Evolutionary conservation across 2,797 vertebrate genomes (phyloP), one percentile per base, ranked within the genome.

Genomic region (Phoxinus dragarum): DNA sequence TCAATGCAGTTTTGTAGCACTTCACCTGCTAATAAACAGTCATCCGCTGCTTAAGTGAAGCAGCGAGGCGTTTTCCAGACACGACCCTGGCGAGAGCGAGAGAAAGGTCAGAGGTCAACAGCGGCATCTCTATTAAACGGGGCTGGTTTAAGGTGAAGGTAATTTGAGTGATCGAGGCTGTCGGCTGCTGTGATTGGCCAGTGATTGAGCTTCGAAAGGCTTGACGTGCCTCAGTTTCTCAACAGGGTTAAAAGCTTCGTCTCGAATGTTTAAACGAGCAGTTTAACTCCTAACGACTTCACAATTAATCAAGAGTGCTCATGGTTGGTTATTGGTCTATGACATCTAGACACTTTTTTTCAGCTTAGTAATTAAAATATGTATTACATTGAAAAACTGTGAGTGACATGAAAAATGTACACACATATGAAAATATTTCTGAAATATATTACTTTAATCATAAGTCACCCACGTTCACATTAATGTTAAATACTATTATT

Each of bases 81-180:
- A 23, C 54, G 86, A 86, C 80, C 80, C 84, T 84, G 84, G 73
- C 69, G 23, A 69, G 84, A 52, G 38, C 71, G 82, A 84, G 61
- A 78, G 80, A 27, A 69, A 38, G 79, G 84, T 80, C 84, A 86
- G 44, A 84, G 81, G 77, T 86, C 83, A 89, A 42, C 73, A 68
- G 64, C 79, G 61, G 72, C 76, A 71, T 80, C 71, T 52, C 84
- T n/a, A 47, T 69, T 77, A 49, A 72, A 54, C 88, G 85, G 87
- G 69, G 86, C 87, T 61, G 88, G 86, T 69, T 92, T 92, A 91
- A 91, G 94, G 90, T 93, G 93, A 93, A 94, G 93, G 94, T 93
- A 93, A 93, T 91, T 85, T 90, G 88, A 90, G 92, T 92, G 93
- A 93, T 94, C 93, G 91, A 88, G 91, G 88, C 89, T 93, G 93